These are phyloP conservation scores for Agrilus mali DNA, from an alignment of 2,888 invertebrate species.

Conservation along the genomic window DNA sequence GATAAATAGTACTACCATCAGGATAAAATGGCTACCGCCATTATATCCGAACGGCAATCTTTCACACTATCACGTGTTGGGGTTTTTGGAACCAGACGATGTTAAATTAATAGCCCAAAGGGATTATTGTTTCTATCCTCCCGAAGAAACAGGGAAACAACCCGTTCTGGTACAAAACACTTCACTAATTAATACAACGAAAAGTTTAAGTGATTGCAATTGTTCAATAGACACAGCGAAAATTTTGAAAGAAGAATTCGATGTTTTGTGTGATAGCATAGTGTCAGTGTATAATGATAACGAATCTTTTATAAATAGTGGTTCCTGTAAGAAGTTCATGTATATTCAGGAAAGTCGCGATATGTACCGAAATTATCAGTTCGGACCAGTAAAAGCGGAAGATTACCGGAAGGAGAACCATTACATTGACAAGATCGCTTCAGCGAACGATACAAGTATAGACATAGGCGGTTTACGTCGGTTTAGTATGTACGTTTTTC, in stretches of 20 bases:
- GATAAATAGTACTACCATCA: constrained; percentile 27
- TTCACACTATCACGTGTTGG: constrained; percentile 27
- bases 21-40: constrained; percentile 48
- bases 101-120: constrained; percentile 31
- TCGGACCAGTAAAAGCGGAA: background rate
- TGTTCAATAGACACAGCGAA: constrained; percentile 5
- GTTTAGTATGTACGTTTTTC: constrained; percentile 45
- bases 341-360: background rate
- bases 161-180: no score
- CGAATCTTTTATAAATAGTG: background rate
- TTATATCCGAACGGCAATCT: constrained; percentile 27
- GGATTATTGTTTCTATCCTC: constrained; percentile 38
- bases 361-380: background rate
- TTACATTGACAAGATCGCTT: constrained; percentile 10
- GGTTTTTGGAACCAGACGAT: constrained; percentile 23
- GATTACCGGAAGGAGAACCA: background rate
- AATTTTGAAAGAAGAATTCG: constrained; percentile 2
- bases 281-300: background rate
- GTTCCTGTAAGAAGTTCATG: constrained; percentile 8
- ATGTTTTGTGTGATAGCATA: constrained; percentile 5
- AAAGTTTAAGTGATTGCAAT: constrained; percentile 10
- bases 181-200: no score
- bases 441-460: constrained; percentile 15
- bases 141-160: no score
- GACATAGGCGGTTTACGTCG: constrained; percentile 35